Base-by-base conservation (phyloP, 2,113 vertebrate species). In the Trachemys scripta region DNA sequence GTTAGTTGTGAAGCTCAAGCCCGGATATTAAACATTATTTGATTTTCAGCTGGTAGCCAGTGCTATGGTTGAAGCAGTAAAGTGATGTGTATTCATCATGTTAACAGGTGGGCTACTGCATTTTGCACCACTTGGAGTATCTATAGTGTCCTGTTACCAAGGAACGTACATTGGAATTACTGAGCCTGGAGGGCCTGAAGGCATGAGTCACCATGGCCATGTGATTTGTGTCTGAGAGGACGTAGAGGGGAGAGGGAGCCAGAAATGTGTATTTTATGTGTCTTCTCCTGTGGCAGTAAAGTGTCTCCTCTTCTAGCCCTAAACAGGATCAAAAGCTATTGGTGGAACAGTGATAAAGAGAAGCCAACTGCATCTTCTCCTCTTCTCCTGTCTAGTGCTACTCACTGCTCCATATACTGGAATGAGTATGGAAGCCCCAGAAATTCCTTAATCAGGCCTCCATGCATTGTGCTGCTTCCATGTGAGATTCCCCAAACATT, bases 131-230 rank as follows among this genome's bases (percentile, higher is more conserved):
- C 6, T 47, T 82, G 35, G 53, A 9, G 10, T 1, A 1, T 50
- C 38, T 10, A 8, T 38, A 12, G 14, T 29, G 22, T 6, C 1
- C 72, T 24, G 56, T 12, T 86, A 31, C n/a, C 47, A 42, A 7
- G 35, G 38, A 5, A 10, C 24, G 4, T 42, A 11, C 2, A 31
- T 10, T 6, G 4, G 17, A 0, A 0, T 20, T 45, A 62, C 8
- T 82, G 80, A 88, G 62, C 27, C 27, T 56, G 47, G 80, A 90
- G 78, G 50, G 7, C 24, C 6, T 20, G 45, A 42, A n/a, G 17
- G 1, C 9, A 62, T 38, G 11, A 89, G 49, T 1, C 51, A 57
- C 22, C 35, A 5, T 16, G 65, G 47, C 90, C 53, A 19, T 49
- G n/a, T 29, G 57, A 62, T 35, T 80, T 54, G 2, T 38, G 17